Evolutionary conservation across 1,140 invertebrate species (phyloP).

Genomic region (Pseudoatta argentina): DNA sequence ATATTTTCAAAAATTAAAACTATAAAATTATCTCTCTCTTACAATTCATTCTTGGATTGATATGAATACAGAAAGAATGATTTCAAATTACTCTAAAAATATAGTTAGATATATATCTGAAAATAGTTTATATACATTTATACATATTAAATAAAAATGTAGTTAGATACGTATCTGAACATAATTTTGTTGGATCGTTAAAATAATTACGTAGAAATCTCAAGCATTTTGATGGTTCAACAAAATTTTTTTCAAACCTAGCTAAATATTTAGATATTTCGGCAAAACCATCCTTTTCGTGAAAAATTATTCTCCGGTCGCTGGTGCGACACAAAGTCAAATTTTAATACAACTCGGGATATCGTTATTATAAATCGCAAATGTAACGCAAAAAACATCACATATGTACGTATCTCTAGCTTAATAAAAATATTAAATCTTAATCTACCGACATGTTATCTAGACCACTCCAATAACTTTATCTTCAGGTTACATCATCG

Average conservation of each 20-base stretch:
- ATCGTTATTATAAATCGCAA: not conserved
- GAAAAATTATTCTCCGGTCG: not conserved
- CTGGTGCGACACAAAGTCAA: constrained; percentile 1
- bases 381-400: not conserved
- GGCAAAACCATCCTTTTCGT: no score
- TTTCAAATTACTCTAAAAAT: no score
- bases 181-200: no score
- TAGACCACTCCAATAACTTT: not conserved
- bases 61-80: not conserved
- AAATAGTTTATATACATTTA: no score
- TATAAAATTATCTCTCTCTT: not conserved
- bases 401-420: not conserved
- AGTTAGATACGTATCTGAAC: no score
- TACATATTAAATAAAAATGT: no score
- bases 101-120: no score
- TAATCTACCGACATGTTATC: not conserved
- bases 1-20: not conserved
- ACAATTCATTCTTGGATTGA: not conserved
- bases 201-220: no score
- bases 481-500: not conserved
- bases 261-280: no score
- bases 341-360: not conserved
- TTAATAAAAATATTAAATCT: not conserved
- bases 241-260: no score
- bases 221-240: no score